Percentiles rank a stretch among this genome's conserved stretches.
Conservation (phyloP, 2,113 vertebrate genomes). For the Xenopus tropicalis region DNA sequence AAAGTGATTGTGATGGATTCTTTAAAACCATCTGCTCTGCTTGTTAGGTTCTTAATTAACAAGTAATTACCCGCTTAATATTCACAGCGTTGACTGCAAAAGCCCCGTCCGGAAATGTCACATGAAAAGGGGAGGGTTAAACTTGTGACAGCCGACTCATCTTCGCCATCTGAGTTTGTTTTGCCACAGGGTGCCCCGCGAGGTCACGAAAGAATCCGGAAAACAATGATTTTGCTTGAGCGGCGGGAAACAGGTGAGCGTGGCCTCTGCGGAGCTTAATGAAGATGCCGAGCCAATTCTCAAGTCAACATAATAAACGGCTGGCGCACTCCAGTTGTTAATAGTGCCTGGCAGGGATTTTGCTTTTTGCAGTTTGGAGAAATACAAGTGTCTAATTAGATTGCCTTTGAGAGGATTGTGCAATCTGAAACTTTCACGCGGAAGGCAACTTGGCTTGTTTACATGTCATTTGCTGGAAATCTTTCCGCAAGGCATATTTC, state of each 20-base stretch:
- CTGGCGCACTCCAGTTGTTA: constrained; percentile 33
- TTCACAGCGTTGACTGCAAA: constrained; percentile 31
- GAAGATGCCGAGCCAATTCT: constrained; percentile 37
- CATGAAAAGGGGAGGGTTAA: constrained; percentile 7
- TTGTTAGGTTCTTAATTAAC: constrained; percentile 50
- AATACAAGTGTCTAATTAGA: constrained; percentile 40
- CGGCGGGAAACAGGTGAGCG: constrained; percentile 17
- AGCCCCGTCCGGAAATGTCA: neutral
- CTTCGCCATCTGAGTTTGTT: neutral
- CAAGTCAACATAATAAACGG: constrained; percentile 26
- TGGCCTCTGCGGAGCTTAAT: constrained; percentile 25
- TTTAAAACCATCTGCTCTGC: constrained; percentile 48
- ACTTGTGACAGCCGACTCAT: neutral
- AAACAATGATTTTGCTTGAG: neutral
- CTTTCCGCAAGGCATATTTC: constrained; percentile 20
- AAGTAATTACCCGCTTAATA: constrained; percentile 45
- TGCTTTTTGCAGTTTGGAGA: constrained; percentile 18
- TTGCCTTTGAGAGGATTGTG: constrained; percentile 27
- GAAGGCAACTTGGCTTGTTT: constrained; percentile 18
- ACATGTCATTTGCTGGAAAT: neutral
- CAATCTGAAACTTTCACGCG: constrained; percentile 20
- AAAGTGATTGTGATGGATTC: constrained; percentile 44
- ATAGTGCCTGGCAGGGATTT: constrained; percentile 33
- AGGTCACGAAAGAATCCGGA: neutral
- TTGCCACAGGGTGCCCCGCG: neutral